Evolutionary conservation across 2,888 invertebrate genomes (phyloP).

Genomic region (Nezara viridula): DNA sequence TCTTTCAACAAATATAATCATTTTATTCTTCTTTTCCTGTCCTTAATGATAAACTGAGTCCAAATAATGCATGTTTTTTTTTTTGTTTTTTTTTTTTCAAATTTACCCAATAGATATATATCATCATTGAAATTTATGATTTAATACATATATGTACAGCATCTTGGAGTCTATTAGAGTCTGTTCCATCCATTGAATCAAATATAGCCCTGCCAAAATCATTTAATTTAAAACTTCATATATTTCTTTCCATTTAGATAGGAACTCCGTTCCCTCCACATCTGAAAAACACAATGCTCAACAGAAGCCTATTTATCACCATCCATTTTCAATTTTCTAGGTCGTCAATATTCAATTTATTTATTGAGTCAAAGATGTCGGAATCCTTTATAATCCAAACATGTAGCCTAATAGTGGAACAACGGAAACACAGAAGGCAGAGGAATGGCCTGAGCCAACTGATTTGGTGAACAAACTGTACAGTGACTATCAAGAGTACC

Average conservation of each 20-base stretch:
- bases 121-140: background rate
- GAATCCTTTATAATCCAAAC: too few species aligned
- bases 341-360: too few species aligned
- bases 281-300: too few species aligned
- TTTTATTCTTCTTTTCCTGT: background rate
- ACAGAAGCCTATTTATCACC: too few species aligned
- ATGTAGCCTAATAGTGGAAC: too few species aligned
- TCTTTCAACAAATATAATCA: background rate
- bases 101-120: background rate
- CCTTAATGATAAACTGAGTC: background rate
- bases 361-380: too few species aligned
- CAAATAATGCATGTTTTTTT: background rate
- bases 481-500: too few species aligned
- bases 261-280: too few species aligned
- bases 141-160: background rate
- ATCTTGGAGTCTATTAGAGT: background rate
- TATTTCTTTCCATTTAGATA: background rate
- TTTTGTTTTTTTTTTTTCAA: background rate
- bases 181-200: background rate
- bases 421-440: too few species aligned
- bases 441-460: too few species aligned
- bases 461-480: too few species aligned
- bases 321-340: too few species aligned
- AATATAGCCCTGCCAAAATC: background rate
- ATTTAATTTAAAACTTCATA: background rate